Conservation (phyloP, 2,113 vertebrate genomes). For the Azemiops feae region DNA sequence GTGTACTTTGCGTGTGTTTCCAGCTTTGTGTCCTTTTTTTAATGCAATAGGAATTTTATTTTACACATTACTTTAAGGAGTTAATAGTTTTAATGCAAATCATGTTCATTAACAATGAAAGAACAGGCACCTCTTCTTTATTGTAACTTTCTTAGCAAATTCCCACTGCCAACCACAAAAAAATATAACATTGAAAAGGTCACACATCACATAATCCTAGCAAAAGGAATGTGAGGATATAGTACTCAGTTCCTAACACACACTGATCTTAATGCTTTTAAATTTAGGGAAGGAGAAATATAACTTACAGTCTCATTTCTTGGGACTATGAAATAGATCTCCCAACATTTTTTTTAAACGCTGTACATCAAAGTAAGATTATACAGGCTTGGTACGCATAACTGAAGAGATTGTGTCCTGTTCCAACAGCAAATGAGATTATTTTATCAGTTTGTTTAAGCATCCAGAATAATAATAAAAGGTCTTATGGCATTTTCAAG, state of each 20-base stretch:
- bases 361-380: not conserved
- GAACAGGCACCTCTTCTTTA: not conserved
- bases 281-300: not conserved
- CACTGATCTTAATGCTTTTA: not conserved
- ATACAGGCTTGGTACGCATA: not conserved
- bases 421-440: not conserved
- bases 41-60: constrained; percentile 38
- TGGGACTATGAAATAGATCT: not conserved
- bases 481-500: not conserved
- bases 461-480: not conserved
- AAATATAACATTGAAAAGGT: not conserved
- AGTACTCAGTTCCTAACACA: not conserved
- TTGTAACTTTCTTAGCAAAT: not conserved
- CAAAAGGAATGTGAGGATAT: not conserved
- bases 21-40: constrained; percentile 61
- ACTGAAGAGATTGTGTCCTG: not conserved
- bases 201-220: not conserved
- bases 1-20: constrained; percentile 41
- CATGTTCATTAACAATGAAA: not conserved
- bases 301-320: not conserved
- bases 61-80: not conserved
- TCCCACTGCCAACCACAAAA: not conserved
- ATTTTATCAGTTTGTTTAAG: not conserved
- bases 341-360: not conserved
- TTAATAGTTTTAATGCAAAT: constrained; percentile 9